Evolutionary conservation across 37 sponge, comb jelly and placozoan genomes (phyloP), one percentile per base, ranked within the genome.

Genomic region (Agelas oroides): DNA sequence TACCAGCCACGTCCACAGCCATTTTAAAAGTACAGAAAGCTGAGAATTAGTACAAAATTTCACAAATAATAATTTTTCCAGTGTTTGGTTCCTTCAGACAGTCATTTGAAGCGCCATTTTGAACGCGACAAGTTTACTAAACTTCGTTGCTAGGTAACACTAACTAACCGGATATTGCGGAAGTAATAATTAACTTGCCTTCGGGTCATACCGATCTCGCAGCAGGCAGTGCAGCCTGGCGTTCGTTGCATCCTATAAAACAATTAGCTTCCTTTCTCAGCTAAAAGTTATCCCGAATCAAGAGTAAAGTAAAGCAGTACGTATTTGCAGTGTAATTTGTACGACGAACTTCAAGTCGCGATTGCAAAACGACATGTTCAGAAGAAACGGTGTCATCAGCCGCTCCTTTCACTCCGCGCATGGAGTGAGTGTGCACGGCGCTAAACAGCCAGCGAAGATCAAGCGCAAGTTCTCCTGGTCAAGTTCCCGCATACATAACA

Each of bases 351-450:
- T 8, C 46, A 8, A 12, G 46, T 46, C 46, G 46, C 46, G 46
- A 46, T 46, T 46, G 46, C 46, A 46, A 46, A n/a, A n/a, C n/a
- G n/a, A n/a, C 0, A 86, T 86, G 86, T 86, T 86, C 31, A 55
- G 46, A n/a, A 67, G 86, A 69, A 56, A 38, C 35, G 72, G 78
- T 15, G 36, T 31, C 19, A 78, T 86, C 3, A 86, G 78, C 35
- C 86, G 86, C 59, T 86, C 86, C 34, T 38, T 86, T 36, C 65
- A 81, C 54, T 61, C 83, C 18, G 77, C 77, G n/a, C 76, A 70
- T 25, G 82, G 77, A 15, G 40, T 76, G 19, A 89, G 70, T 25
- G 76, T 77, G 55, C 14, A 77, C 20, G 72, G 61, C 24, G 34
- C 31, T 2, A 37, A 59, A 1, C 36, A n/a, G 25, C 36, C 60